Evolutionary conservation across 1,140 invertebrate species (phyloP).

Genomic region (Anoplolepis gracilipes): DNA sequence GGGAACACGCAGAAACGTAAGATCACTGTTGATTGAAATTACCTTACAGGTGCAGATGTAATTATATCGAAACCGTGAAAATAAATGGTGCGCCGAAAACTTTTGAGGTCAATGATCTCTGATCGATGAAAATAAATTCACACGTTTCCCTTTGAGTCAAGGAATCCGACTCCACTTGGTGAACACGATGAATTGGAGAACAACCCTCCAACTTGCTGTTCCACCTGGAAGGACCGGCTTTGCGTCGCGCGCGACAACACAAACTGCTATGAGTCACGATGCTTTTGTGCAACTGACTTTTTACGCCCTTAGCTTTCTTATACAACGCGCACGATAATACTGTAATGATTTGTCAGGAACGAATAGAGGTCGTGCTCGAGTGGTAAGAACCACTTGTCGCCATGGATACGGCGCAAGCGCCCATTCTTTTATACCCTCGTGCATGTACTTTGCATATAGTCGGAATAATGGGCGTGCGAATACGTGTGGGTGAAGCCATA

Average conservation of each 20-base stretch:
- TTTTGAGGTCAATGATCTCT: neutral
- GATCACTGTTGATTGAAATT: neutral
- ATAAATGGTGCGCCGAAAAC: neutral
- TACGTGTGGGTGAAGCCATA: neutral
- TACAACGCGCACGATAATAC: constrained; percentile 55
- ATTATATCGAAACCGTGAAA: neutral
- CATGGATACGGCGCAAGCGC: constrained; percentile 69
- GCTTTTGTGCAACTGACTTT: constrained; percentile 21
- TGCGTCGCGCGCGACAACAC: neutral
- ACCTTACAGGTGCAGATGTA: neutral
- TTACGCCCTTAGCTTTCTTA: constrained; percentile 29
- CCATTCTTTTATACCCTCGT: constrained; percentile 14
- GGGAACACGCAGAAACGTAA: neutral
- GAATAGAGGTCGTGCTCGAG: constrained; percentile 67
- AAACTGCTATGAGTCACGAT: constrained; percentile 23
- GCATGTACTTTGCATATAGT: constrained; percentile 59
- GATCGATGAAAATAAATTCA: constrained; percentile 1
- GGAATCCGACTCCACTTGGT: neutral
- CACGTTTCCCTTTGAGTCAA: neutral
- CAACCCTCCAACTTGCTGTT: neutral
- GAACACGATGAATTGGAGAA: too few relatives aligned
- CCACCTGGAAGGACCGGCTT: neutral
- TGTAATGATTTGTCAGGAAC: constrained; percentile 67
- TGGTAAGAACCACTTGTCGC: constrained; percentile 59
- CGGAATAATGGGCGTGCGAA: constrained; percentile 34